These are phyloP conservation scores for Peromyscus aztecus DNA, from an alignment of 2,797 vertebrate genomes.

Conservation along the genomic window DNA sequence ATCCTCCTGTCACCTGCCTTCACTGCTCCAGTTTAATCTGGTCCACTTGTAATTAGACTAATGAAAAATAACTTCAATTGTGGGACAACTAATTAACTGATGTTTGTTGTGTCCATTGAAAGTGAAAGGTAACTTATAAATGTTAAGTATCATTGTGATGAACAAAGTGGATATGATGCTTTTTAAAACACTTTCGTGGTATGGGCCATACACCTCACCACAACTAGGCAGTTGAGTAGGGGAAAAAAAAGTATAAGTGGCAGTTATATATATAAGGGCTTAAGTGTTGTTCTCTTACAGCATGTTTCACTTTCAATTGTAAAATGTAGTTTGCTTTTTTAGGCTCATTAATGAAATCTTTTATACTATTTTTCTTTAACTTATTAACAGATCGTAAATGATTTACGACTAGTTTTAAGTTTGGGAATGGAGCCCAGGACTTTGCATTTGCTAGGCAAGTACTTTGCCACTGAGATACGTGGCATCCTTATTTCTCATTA, in stretches of 20 bases:
- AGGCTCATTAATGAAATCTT: conserved; percentile 20
- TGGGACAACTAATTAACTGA: conserved; percentile 58
- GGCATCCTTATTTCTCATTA: conserved; percentile 49
- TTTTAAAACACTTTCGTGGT: conserved; percentile 61
- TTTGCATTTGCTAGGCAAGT: background rate
- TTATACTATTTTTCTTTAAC: conserved; percentile 48
- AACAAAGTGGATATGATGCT: conserved; percentile 30
- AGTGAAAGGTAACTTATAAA: conserved; percentile 61
- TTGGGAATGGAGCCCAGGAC: background rate
- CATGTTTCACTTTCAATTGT: conserved; percentile 14
- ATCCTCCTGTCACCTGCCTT: background rate
- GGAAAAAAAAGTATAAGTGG: conserved; percentile 2
- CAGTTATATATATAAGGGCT: conserved; percentile 22
- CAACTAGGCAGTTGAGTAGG: conserved; percentile 39
- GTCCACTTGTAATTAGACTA: conserved; percentile 62
- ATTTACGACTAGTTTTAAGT: background rate
- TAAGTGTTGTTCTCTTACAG: conserved; percentile 39
- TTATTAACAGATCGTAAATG: conserved; percentile 47
- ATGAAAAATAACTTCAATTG: conserved; percentile 63
- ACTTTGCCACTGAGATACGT: background rate
- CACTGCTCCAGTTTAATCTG: conserved; percentile 40
- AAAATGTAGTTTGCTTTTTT: conserved; percentile 42
- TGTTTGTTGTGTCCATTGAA: conserved; percentile 7
- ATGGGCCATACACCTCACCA: background rate
- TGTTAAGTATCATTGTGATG: conserved; percentile 52